These are phyloP conservation scores for Coleophora flavipennella DNA, from an alignment of 2,888 invertebrate species.

Conservation along the genomic window DNA sequence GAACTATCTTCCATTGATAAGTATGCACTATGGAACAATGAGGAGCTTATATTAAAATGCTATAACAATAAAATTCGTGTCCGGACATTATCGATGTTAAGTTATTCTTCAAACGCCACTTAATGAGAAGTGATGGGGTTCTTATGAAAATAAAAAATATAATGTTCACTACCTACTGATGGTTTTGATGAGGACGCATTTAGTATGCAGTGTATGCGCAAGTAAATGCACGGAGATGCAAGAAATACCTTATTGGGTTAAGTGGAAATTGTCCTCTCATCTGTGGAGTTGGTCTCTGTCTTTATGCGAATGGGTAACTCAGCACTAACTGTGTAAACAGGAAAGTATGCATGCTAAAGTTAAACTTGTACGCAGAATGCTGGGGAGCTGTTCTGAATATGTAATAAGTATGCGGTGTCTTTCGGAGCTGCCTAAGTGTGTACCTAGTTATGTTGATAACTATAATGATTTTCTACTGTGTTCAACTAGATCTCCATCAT, in stretches of 20 bases:
- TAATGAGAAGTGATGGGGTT: conserved; percentile 73
- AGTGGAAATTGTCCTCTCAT: conserved; percentile 35
- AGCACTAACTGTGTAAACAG: neutral
- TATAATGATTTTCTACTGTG: no score
- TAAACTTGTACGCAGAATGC: neutral
- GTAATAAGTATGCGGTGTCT: neutral
- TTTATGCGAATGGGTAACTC: no score
- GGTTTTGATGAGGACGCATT: conserved; percentile 44
- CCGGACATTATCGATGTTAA: conserved; percentile 70
- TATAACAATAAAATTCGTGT: conserved; percentile 72
- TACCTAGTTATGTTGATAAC: no score
- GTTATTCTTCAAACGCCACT: conserved; percentile 70
- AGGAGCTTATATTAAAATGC: conserved; percentile 57
- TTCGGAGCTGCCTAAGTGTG: neutral
- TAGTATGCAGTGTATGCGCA: conserved; percentile 19
- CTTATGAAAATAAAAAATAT: conserved; percentile 68
- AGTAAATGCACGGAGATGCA: conserved; percentile 8
- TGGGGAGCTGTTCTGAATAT: no score
- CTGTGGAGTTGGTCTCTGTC: conserved; percentile 1
- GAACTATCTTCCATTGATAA: conserved; percentile 50
- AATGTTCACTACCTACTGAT: conserved; percentile 40
- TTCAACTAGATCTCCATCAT: no score
- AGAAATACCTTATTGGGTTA: conserved; percentile 10
- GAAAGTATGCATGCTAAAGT: neutral
- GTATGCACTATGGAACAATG: conserved; percentile 42